Percentiles rank a stretch among this genome's conserved stretches.
These are phyloP conservation scores for Actias luna DNA, from an alignment of 2,888 invertebrate species.

Conservation along the genomic window DNA sequence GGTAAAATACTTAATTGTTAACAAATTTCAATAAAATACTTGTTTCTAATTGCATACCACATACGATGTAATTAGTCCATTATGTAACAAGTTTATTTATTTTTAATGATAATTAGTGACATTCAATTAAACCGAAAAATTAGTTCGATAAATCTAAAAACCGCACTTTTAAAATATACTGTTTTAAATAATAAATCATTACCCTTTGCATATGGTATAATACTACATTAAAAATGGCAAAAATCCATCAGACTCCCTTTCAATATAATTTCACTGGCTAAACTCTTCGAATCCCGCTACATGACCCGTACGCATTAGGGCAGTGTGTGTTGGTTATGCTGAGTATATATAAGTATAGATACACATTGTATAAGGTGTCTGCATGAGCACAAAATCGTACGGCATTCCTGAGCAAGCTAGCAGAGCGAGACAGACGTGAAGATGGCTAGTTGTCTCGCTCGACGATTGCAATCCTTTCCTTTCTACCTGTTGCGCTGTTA, in stretches of 20 bases:
- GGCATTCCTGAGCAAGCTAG: constrained; percentile 75
- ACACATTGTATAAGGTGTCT: constrained; percentile 51
- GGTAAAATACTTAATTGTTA: constrained; percentile 11
- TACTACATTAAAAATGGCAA: constrained; percentile 50
- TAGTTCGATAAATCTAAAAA: not conserved
- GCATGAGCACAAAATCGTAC: constrained; percentile 77
- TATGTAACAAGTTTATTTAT: not conserved
- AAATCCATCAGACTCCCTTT: constrained; percentile 80
- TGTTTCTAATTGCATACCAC: not conserved
- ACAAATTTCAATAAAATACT: not conserved
- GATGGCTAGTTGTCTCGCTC: constrained; percentile 61
- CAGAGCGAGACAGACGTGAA: constrained; percentile 60
- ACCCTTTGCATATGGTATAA: not conserved
- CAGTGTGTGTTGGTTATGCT: constrained; percentile 77
- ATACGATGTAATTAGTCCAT: not conserved
- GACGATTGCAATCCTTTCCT: constrained; percentile 78
- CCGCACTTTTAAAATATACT: not conserved
- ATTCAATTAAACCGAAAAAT: not conserved
- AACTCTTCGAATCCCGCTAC: constrained; percentile 79
- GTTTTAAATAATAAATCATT: not conserved
- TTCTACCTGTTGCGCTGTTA: constrained; percentile 82
- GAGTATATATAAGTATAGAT: constrained; percentile 62
- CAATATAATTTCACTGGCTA: constrained; percentile 81
- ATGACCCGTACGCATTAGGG: constrained; percentile 81
- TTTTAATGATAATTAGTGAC: too few species aligned